Evolutionary conservation across 2,797 vertebrate species (phyloP), one percentile per base, ranked within the genome.

Genomic region (Hyperoplus lanceolatus): DNA sequence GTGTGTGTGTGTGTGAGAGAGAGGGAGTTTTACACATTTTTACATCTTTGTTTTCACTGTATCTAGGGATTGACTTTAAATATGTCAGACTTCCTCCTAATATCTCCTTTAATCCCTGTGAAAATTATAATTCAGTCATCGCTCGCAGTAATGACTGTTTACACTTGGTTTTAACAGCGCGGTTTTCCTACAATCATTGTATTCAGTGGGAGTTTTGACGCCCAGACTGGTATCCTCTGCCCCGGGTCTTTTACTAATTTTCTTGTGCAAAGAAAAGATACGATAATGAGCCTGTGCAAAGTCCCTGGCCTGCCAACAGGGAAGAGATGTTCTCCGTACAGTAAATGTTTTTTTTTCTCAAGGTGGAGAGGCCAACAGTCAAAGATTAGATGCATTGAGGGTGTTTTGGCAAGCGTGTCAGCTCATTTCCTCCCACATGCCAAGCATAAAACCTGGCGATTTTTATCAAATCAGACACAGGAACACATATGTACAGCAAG

Each of bases 81-180:
- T 79, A 84, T 86, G 69, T 80, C 81, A 82, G 81, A 91, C 71
- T 88, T 93, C 86, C 88, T 80, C 60, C 69, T 83, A 81, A 87
- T 87, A 90, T 90, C 90, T 81, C 63, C 42, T 82, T 43, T 84
- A 90, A 89, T 90, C 87, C 83, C 46, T 82, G 84, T 76, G 79
- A 88, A 88, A 90, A 90, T 80, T 59, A 80, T 83, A 87, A 88
- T 74, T 90, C 87, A 89, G 63, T 88, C 83, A 57, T 76, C 8
- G 73, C 89, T 79, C 0, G 41, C 50, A 83, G 83, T 91, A 93
- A 92, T 90, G 81, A 88, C 78, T 88, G 91, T 93, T 93, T 93
- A 92, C 68, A 49, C 84, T 89, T 63, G 45, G 76, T 65, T 88
- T 84, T 86, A 29, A 88, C 80, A 83, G 75, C 10, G 3, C 21